Evolutionary conservation across 1,140 invertebrate genomes (phyloP).

Genomic region (Batillaria attramentaria): DNA sequence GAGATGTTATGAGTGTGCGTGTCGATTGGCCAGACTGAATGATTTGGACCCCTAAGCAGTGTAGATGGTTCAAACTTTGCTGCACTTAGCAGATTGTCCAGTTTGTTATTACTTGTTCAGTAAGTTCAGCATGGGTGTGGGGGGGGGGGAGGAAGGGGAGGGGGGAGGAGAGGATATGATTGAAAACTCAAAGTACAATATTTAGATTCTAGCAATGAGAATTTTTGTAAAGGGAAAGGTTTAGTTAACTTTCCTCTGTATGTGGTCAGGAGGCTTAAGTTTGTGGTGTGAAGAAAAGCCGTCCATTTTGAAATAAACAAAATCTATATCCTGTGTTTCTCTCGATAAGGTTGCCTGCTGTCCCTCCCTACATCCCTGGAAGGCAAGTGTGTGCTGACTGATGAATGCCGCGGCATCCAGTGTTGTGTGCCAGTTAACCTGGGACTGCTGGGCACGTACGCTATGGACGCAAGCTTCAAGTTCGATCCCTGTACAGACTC

Average conservation of each 20-base stretch:
- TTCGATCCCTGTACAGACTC: constrained; percentile 35
- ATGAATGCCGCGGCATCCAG: constrained; percentile 37
- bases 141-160: neutral
- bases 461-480: constrained; percentile 32
- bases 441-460: constrained; percentile 21
- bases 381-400: constrained; percentile 35
- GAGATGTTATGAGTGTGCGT: no score
- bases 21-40: no score
- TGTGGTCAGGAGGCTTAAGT: neutral
- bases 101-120: no score
- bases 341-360: constrained; percentile 29
- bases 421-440: constrained; percentile 45
- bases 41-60: no score
- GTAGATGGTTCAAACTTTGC: no score
- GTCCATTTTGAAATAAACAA: neutral
- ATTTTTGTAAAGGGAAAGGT: no score
- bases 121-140: neutral
- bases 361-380: constrained; percentile 22
- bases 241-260: no score
- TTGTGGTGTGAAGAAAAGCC: neutral
- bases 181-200: neutral
- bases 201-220: no score
- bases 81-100: no score
- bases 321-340: neutral
- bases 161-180: neutral